Percentiles rank a stretch among this genome's conserved stretches.
Evolutionary conservation across 2,888 invertebrate genomes (phyloP).

Genomic region (Acleris emargana): DNA sequence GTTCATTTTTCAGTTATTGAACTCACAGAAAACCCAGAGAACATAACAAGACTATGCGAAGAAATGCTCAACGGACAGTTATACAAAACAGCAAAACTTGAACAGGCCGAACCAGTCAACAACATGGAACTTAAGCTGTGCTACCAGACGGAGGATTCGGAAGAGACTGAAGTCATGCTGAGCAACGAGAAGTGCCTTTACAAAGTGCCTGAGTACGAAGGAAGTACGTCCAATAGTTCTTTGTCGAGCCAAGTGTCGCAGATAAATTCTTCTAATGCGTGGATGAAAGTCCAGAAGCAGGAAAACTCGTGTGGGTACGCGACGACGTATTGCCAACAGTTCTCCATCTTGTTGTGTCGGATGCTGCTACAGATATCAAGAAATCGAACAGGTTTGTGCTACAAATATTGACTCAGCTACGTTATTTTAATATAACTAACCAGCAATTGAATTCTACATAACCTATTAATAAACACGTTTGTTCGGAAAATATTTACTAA

Average conservation of each 20-base stretch:
- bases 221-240: slow-evolving; percentile 65
- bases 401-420: neutral
- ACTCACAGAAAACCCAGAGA: slow-evolving; percentile 81
- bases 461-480: too few relatives aligned
- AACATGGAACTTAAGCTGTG: slow-evolving; percentile 70
- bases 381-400: slow-evolving; percentile 78
- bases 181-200: slow-evolving; percentile 69
- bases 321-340: slow-evolving; percentile 83
- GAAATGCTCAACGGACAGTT: slow-evolving; percentile 85
- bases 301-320: slow-evolving; percentile 72
- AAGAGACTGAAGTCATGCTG: slow-evolving; percentile 70
- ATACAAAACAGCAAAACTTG: slow-evolving; percentile 66
- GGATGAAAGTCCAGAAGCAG: slow-evolving; percentile 82
- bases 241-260: slow-evolving; percentile 66
- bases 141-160: slow-evolving; percentile 63
- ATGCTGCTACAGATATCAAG: slow-evolving; percentile 85
- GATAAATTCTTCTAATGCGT: slow-evolving; percentile 68
- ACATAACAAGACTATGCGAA: slow-evolving; percentile 77
- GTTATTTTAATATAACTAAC: too few relatives aligned
- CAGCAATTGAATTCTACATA: too few relatives aligned
- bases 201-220: slow-evolving; percentile 68
- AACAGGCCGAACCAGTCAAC: slow-evolving; percentile 53
- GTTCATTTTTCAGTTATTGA: slow-evolving; percentile 84
- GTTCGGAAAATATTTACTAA: too few relatives aligned
- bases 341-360: slow-evolving; percentile 81